phyloP scores from a whole-genome alignment of 2,888 invertebrate genomes.

The Torymus aiolomorphi region DNA sequence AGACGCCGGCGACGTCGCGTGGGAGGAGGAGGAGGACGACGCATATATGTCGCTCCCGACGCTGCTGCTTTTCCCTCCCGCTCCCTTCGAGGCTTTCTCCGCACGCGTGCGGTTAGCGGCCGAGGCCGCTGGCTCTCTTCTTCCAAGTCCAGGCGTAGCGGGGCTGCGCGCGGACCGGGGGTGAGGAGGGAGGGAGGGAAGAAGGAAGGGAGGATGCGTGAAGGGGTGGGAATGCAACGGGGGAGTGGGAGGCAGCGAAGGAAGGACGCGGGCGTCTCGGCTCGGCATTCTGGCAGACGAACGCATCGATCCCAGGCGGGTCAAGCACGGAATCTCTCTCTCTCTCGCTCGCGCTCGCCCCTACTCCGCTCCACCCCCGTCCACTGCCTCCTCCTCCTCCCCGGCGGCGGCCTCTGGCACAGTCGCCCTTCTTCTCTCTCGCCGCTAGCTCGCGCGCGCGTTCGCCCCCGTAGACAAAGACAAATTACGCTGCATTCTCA shows the following conservation, averaged over 20 bases:
- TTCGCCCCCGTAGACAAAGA: conserved; percentile 75
- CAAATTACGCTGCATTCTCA: conserved; percentile 76
- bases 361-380: conserved; percentile 47
- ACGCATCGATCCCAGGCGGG: conserved; percentile 76
- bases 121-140: conserved; percentile 57
- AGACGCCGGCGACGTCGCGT: conserved; percentile 56
- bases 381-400: conserved; percentile 58
- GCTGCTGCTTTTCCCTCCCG: neutral
- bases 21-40: conserved; percentile 26
- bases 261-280: conserved; percentile 54
- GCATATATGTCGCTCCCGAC: neutral
- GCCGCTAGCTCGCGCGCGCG: conserved; percentile 65
- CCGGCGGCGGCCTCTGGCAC: conserved; percentile 24
- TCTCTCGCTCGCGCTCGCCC: conserved; percentile 44
- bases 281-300: conserved; percentile 72
- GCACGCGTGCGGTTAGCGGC: conserved; percentile 71
- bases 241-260: conserved; percentile 38
- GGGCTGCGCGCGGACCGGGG: too few relatives aligned
- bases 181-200: conserved; percentile 53
- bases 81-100: conserved; percentile 66
- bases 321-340: conserved; percentile 73
- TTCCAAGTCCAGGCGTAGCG: conserved; percentile 8
- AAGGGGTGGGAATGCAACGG: conserved; percentile 28
- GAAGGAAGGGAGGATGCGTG: conserved; percentile 43
- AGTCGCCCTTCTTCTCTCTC: conserved; percentile 59